These are phyloP conservation scores for Pangasianodon gigas DNA, from an alignment of 2,113 vertebrate genomes.

Conservation along the genomic window DNA sequence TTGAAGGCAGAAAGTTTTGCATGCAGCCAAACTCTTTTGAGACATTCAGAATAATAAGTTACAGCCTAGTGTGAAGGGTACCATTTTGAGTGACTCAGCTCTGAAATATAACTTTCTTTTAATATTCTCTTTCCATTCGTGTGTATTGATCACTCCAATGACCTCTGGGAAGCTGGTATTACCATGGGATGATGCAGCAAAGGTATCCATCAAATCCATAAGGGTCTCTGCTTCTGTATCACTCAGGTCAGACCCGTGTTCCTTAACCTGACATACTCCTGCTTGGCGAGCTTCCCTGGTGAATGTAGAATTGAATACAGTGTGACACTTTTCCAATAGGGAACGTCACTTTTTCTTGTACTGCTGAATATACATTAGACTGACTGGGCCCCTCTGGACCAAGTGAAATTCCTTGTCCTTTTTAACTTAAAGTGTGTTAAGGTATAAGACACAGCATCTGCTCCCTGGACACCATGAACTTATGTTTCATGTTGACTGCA, in stretches of 20 bases:
- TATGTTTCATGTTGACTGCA: background rate
- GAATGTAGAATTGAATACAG: slow-evolving; percentile 65
- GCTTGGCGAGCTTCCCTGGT: slow-evolving; percentile 59
- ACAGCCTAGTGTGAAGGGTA: background rate
- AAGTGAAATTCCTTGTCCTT: slow-evolving; percentile 51
- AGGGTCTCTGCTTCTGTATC: slow-evolving; percentile 55
- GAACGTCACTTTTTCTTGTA: slow-evolving; percentile 71
- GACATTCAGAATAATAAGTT: background rate
- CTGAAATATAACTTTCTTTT: slow-evolving; percentile 15
- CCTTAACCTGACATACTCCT: slow-evolving; percentile 51
- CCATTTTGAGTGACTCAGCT: background rate
- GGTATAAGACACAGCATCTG: slow-evolving; percentile 36
- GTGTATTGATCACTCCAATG: slow-evolving; percentile 41
- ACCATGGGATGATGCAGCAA: slow-evolving; percentile 64
- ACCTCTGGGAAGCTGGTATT: slow-evolving; percentile 47
- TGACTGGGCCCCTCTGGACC: slow-evolving; percentile 55
- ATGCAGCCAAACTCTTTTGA: background rate
- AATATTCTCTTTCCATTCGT: background rate
- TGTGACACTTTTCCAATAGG: slow-evolving; percentile 73
- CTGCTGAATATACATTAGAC: slow-evolving; percentile 72
- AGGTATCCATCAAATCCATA: slow-evolving; percentile 56
- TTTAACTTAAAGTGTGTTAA: slow-evolving; percentile 23
- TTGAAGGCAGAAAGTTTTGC: background rate
- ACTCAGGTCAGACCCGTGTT: slow-evolving; percentile 56
- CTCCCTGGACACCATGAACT: slow-evolving; percentile 21